Conservation (phyloP, 2,113 vertebrate genomes). For the Gadus macrocephalus region DNA sequence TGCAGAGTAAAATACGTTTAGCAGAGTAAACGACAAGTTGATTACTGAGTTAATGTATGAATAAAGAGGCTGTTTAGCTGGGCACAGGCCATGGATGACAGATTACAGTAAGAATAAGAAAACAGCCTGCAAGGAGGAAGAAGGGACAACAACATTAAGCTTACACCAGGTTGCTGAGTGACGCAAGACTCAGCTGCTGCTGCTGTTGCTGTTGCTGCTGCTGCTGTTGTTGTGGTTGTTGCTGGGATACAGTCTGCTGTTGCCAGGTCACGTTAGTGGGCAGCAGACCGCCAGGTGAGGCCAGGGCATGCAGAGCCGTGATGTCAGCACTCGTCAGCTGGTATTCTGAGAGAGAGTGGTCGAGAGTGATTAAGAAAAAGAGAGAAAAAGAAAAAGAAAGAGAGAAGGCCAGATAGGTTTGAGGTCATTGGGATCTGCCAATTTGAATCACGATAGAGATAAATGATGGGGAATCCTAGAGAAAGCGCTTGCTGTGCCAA, state of each 20-base stretch:
- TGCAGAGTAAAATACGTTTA: background rate
- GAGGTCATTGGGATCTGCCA: too few species aligned
- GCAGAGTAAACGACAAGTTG: background rate
- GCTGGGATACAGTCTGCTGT: conserved; percentile 82
- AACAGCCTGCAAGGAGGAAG: background rate
- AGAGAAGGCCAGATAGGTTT: background rate
- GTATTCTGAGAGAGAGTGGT: conserved; percentile 77
- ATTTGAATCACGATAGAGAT: too few species aligned
- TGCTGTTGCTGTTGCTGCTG: conserved; percentile 12
- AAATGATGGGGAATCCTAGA: too few species aligned
- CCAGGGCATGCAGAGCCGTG: conserved; percentile 88
- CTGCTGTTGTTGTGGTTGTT: conserved; percentile 74
- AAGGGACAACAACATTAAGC: conserved; percentile 45
- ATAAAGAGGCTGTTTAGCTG: background rate
- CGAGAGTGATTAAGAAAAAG: background rate
- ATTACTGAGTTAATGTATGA: background rate
- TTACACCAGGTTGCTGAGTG: conserved; percentile 92
- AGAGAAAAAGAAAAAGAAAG: background rate
- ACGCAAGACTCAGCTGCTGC: conserved; percentile 73
- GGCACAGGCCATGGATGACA: background rate
- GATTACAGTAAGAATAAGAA: background rate
- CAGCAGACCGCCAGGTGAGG: conserved; percentile 83
- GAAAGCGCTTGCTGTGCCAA: too few species aligned
- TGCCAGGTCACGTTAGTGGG: conserved; percentile 91
- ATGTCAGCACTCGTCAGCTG: conserved; percentile 95